phyloP scores from a whole-genome alignment of 2,797 vertebrate genomes.

The Ciconia nigra region DNA sequence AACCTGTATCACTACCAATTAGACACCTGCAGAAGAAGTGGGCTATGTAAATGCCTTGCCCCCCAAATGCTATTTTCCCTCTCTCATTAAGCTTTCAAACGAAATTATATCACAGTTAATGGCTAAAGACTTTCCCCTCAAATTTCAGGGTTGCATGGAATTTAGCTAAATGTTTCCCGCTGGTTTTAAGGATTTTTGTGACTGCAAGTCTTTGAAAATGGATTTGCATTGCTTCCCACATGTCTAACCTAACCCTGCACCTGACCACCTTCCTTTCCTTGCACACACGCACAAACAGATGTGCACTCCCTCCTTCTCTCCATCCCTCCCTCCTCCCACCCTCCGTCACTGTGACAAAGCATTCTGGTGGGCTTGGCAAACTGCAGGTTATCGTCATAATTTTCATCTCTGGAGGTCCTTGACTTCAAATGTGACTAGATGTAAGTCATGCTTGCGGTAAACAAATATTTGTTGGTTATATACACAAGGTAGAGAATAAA shows the following conservation, averaged over 20 bases:
- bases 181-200: slow-evolving; percentile 7
- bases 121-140: slow-evolving; percentile 16
- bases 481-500: slow-evolving; percentile 1
- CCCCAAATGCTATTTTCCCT: slow-evolving; percentile 39
- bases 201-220: background rate
- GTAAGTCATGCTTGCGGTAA: slow-evolving; percentile 38
- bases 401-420: slow-evolving; percentile 48
- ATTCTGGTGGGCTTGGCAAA: background rate
- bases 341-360: background rate
- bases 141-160: background rate
- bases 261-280: background rate
- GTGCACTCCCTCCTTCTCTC: background rate
- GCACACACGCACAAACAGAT: background rate
- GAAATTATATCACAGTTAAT: slow-evolving; percentile 40
- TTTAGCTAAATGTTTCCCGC: background rate
- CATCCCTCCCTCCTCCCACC: background rate
- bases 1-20: slow-evolving; percentile 48
- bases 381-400: slow-evolving; percentile 18
- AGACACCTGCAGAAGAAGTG: slow-evolving; percentile 56
- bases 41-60: slow-evolving; percentile 35
- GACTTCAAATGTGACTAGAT: slow-evolving; percentile 51
- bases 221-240: background rate
- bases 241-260: background rate
- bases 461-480: background rate
- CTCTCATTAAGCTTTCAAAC: slow-evolving; percentile 56